Base-by-base conservation (phyloP, 2,888 invertebrate genomes). In the Protonemura montana region DNA sequence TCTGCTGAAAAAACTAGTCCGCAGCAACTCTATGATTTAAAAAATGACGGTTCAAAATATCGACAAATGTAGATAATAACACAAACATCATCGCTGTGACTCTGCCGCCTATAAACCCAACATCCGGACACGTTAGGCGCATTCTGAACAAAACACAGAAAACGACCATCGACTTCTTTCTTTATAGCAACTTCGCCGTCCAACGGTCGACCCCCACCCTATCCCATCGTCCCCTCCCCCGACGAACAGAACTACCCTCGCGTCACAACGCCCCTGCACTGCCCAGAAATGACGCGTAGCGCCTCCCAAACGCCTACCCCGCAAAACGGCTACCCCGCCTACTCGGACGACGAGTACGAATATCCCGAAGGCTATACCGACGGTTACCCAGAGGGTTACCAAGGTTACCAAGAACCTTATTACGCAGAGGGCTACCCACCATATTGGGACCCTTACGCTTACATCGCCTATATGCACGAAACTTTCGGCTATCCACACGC, bases 381-480 rank as follows among this genome's bases (percentile, higher is more conserved):
- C 6, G 78, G 28, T 27, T 27, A 78, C 78, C 78, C 10, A 21
- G 28, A 78, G 27, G 87, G 86, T 76, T 87, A 87, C 87, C 87
- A 87, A 86, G 88, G 87, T 41, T 88, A 87, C 30, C 87, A 88
- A 25, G 86, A 87, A 30, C 87, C 85, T 21, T 87, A 82, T 41
- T 85, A 35, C 77, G 83, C 82, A 76, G 87, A 86, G n/a, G 77
- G 88, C 86, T 84, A 86, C 87, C 59, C 85, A 28, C 87, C 77
- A 76, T 89, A 89, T 86, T 89, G 89, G 89, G 89, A 89, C 29
- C 89, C 89, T 84, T 89, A 89, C 85, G 88, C 89, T 82, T 89
- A 89, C 27, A 90, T 90, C 89, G 89, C 89, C 30, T 90, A 90
- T 85, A 88, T 89, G 88, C 89, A 89, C 87, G 89, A 89, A 2